Conservation (phyloP, 2,888 invertebrate genomes). For the Polydesmus complanatus region DNA sequence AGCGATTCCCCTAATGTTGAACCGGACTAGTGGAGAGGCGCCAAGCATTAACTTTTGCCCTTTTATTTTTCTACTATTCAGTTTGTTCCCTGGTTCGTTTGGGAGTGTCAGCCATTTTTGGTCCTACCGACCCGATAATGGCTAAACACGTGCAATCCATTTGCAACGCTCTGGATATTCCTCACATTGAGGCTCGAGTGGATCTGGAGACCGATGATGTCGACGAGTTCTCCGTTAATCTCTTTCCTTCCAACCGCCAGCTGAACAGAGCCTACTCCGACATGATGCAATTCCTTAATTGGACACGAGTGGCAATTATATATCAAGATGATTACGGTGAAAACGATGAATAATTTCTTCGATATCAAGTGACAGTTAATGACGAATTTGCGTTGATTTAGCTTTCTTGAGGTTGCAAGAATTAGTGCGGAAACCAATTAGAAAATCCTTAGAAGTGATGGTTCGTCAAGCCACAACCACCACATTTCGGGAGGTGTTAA, state of each 20-base stretch:
- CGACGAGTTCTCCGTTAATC: slow-evolving; percentile 65
- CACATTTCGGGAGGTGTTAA: slow-evolving; percentile 57
- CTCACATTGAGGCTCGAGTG: slow-evolving; percentile 64
- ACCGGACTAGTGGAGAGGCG: neutral
- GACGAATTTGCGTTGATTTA: slow-evolving; percentile 29
- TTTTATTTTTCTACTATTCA: slow-evolving; percentile 33
- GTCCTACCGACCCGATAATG: slow-evolving; percentile 67
- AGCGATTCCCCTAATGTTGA: too few species aligned
- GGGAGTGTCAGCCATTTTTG: slow-evolving; percentile 76
- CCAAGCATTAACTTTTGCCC: neutral
- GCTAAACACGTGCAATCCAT: slow-evolving; percentile 71
- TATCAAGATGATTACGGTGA: slow-evolving; percentile 65
- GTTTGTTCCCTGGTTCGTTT: slow-evolving; percentile 63
- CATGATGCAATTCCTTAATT: slow-evolving; percentile 72
- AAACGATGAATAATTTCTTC: slow-evolving; percentile 1
- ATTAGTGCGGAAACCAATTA: slow-evolving; percentile 50
- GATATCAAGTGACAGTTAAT: neutral
- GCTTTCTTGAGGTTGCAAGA: slow-evolving; percentile 74
- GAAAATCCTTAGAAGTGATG: slow-evolving; percentile 51
- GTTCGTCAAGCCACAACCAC: slow-evolving; percentile 50
- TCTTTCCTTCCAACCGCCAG: slow-evolving; percentile 69
- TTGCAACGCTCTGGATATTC: slow-evolving; percentile 76
- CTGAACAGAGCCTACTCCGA: slow-evolving; percentile 68
- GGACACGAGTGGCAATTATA: slow-evolving; percentile 83
- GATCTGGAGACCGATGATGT: slow-evolving; percentile 33